phyloP scores from a whole-genome alignment of 2,888 invertebrate species.

The Merodon equestris region DNA sequence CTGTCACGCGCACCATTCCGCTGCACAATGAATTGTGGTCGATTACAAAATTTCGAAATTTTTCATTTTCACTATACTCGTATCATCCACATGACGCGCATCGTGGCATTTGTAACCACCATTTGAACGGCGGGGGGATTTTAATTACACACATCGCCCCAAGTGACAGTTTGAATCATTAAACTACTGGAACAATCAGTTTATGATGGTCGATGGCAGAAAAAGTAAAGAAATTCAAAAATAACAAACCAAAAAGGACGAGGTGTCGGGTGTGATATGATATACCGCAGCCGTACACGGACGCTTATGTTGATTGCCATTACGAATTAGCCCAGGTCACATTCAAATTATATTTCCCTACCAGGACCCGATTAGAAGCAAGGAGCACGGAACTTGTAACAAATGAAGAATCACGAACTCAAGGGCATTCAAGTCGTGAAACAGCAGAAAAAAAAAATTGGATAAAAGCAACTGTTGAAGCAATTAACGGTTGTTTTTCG shows the following conservation, averaged over 20 bases:
- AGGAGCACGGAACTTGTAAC: neutral
- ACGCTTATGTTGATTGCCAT: conserved; percentile 42
- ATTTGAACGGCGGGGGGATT: conserved; percentile 35
- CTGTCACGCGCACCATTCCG: conserved; percentile 15
- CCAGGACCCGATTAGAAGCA: neutral
- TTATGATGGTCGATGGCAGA: neutral
- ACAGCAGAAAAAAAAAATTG: conserved; percentile 8
- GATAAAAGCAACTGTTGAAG: conserved; percentile 57
- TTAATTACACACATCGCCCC: conserved; percentile 63
- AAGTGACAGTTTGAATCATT: conserved; percentile 58
- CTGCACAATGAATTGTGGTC: conserved; percentile 64
- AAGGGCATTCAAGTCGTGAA: conserved; percentile 49
- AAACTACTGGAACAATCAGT: conserved; percentile 45
- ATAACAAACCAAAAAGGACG: too few relatives aligned
- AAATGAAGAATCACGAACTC: conserved; percentile 52
- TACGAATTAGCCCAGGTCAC: conserved; percentile 52
- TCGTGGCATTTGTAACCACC: conserved; percentile 34
- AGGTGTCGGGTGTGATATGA: too few relatives aligned
- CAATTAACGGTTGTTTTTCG: conserved; percentile 67
- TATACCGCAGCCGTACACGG: conserved; percentile 10
- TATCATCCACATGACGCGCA: conserved; percentile 26
- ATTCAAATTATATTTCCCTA: neutral
- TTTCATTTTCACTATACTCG: neutral
- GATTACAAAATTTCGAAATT: conserved; percentile 62
- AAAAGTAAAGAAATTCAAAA: too few relatives aligned